Evolutionary conservation across 2,797 vertebrate genomes (phyloP).

Genomic region (Pseudochaenichthys georgianus): DNA sequence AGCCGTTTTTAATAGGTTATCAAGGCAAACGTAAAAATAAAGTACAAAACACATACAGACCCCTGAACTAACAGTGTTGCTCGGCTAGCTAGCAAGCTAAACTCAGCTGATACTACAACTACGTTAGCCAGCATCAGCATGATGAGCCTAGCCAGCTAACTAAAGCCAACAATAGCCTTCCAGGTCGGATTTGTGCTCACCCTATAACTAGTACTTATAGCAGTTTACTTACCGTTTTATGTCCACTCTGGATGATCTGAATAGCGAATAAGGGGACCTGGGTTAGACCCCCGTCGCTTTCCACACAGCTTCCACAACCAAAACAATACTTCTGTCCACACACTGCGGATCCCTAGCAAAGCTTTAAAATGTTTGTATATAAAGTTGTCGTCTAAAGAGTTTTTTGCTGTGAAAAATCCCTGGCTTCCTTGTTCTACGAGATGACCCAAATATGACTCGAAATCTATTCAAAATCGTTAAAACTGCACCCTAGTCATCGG

Average conservation of each 20-base stretch:
- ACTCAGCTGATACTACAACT: slow-evolving; percentile 67
- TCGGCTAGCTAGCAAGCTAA: slow-evolving; percentile 52
- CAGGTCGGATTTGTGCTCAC: slow-evolving; percentile 71
- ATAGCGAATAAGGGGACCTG: slow-evolving; percentile 82
- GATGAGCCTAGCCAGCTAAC: slow-evolving; percentile 79
- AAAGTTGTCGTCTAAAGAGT: slow-evolving; percentile 55
- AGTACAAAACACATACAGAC: neutral
- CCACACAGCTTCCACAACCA: slow-evolving; percentile 89
- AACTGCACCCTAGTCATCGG: slow-evolving; percentile 79
- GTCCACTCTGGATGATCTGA: slow-evolving; percentile 86
- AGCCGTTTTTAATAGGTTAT: neutral
- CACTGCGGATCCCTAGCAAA: slow-evolving; percentile 90
- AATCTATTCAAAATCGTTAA: slow-evolving; percentile 75
- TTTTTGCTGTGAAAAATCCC: slow-evolving; percentile 37
- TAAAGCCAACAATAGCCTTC: slow-evolving; percentile 81
- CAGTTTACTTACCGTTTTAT: slow-evolving; percentile 91
- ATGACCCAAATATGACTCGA: slow-evolving; percentile 41
- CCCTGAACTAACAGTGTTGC: slow-evolving; percentile 11
- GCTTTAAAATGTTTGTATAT: slow-evolving; percentile 76
- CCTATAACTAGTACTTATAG: slow-evolving; percentile 40
- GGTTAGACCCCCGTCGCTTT: slow-evolving; percentile 86
- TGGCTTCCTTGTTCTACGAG: slow-evolving; percentile 32
- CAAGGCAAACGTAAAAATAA: neutral
- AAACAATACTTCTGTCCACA: slow-evolving; percentile 92
- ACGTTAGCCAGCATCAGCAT: slow-evolving; percentile 76